Conservation (phyloP, 2,888 invertebrate genomes). For the Eristalis pertinax region DNA sequence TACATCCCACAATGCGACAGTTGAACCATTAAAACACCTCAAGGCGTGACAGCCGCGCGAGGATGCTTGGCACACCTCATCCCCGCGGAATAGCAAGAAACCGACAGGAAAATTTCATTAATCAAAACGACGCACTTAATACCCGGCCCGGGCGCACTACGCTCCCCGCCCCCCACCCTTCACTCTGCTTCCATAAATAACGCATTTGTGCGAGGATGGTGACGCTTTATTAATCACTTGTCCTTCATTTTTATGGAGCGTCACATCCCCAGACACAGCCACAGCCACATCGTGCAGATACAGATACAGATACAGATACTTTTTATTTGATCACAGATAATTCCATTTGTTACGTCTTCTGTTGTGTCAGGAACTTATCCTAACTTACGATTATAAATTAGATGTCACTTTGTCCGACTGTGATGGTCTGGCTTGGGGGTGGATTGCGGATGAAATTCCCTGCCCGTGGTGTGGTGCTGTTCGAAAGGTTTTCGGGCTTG, state of each 20-base stretch:
- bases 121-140: slow-evolving; percentile 22
- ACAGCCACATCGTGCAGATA: not conserved
- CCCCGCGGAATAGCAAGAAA: not conserved
- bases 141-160: not conserved
- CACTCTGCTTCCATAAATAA: not conserved
- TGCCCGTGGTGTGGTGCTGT: not conserved
- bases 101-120: slow-evolving; percentile 22
- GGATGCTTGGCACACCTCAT: not conserved
- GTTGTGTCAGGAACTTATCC: slow-evolving; percentile 30
- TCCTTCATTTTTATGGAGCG: slow-evolving; percentile 40
- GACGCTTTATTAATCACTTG: slow-evolving; percentile 54
- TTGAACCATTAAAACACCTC: not conserved
- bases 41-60: not conserved
- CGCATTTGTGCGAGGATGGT: slow-evolving; percentile 6
- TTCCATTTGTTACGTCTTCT: slow-evolving; percentile 39
- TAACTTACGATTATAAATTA: slow-evolving; percentile 46
- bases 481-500: slow-evolving; percentile 4
- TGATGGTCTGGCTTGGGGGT: not conserved
- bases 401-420: slow-evolving; percentile 32
- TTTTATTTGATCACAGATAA: slow-evolving; percentile 43
- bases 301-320: not conserved
- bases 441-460: not conserved
- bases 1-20: not conserved
- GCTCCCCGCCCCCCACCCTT: not conserved
- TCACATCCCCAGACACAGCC: slow-evolving; percentile 7